These are phyloP conservation scores for Chaitophorus viminalis DNA, from an alignment of 2,888 invertebrate species.

Conservation along the genomic window DNA sequence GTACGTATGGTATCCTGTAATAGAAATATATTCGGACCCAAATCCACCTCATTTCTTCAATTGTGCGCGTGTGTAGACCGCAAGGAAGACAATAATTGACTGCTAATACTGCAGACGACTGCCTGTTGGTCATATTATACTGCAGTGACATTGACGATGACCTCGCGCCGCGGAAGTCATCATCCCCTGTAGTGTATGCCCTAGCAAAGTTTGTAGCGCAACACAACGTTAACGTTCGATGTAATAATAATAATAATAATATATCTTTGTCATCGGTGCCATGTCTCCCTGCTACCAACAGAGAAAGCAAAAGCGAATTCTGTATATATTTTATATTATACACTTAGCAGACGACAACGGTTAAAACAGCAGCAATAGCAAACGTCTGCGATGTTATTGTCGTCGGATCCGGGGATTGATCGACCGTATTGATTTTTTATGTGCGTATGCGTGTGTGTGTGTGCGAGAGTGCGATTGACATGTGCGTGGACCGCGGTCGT, in stretches of 20 bases:
- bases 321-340: not conserved
- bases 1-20: not conserved
- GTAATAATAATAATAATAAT: not conserved
- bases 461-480: not conserved
- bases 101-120: not conserved
- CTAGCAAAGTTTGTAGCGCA: not conserved
- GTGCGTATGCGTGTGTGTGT: not conserved
- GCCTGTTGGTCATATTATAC: not conserved
- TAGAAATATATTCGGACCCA: not conserved
- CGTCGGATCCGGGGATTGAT: constrained; percentile 4
- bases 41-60: not conserved
- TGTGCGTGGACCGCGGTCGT: constrained; percentile 31
- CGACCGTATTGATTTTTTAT: constrained; percentile 10
- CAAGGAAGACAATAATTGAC: not conserved
- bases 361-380: not conserved
- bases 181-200: not conserved
- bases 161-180: not conserved
- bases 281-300: not conserved
- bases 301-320: not conserved
- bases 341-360: not conserved
- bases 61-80: not conserved
- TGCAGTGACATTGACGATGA: not conserved
- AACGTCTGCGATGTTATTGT: not conserved
- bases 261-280: not conserved
- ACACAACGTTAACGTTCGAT: not conserved